Base-by-base conservation (phyloP, 2,113 vertebrate species). In the Colinus virginianus region DNA sequence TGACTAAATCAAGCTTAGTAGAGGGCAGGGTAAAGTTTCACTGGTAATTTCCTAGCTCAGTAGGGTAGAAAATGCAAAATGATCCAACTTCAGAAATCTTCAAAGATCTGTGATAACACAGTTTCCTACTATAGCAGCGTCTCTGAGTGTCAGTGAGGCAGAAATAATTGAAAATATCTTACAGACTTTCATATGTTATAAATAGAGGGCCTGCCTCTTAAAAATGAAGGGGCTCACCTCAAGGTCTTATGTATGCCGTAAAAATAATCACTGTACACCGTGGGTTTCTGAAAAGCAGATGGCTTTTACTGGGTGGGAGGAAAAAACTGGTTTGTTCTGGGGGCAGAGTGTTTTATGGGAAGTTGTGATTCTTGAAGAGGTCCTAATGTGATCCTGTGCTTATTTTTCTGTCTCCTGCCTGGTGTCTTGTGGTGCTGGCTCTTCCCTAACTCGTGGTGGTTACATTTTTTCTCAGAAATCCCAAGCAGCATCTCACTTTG, bases 31-130 rank as follows among this genome's bases (percentile, higher is more conserved):
- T 80, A 42, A 90, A 84, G 36, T 86, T 91, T 88, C 71, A 42
- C 90, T 71, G 36, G 55, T 96, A 90, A 94, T 96, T 95, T 95
- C 72, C n/a, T 94, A 75, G 76, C 87, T 93, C 90, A 66, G 61
- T 91, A 80, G 94, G 90, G 79, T 93, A 61, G 76, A 81, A 96
- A 95, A 86, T 90, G 53, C n/a, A 66, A 86, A 94, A 91, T 80
- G 10, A 75, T 80, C 38, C 67, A 32, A 40, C 64, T 85, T 94
- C 43, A 45, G 48, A 80, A 88, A 82, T 72, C 72, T 68, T 94
- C 77, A 78, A 66, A 90, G 21, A n/a, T 14, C 22, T 7, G 36
- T 7, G 30, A 82, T 78, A 81, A 90, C n/a, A 78, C 36, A 26
- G 6, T 91, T 90, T 95, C 62, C 45, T 88, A 76, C 86, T 88